Evolutionary conservation across 37 sponge, comb jelly and placozoan species (phyloP), one percentile per base, ranked within the genome.

Genomic region (Halisarca cf. caerulea): DNA sequence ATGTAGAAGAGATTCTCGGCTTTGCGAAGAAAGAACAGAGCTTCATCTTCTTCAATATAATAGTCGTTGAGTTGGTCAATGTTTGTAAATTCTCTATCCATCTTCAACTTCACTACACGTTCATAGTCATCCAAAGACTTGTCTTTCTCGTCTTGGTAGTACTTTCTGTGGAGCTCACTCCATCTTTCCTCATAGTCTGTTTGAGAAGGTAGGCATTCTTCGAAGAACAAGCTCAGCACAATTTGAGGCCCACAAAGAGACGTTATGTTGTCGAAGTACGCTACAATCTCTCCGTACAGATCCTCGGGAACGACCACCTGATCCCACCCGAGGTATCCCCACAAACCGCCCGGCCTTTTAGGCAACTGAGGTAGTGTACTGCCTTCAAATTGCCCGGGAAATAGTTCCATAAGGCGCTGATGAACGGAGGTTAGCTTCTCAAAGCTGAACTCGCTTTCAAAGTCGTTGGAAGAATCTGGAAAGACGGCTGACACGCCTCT

Each of bases 151-250:
- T 59, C 61, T 0, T 1, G 25, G 34, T 87, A 87, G 28, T 57
- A 39, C 33, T 80, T 80, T 79, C 72, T 69, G 42, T 87, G 82
- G 18, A 87, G 58, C 33, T 87, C 87, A 42, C 58, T 81, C 87
- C 87, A 87, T 54, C 53, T 35, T 36, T 87, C 87, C 81, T 87
- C 87, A 37, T 80, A 87, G 28, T 58, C 59, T 8, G 27, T 37
- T 39, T 66, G 40, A 20, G 78, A 75, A 20, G 77, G 59, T n/a
- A 71, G 28, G 0, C 30, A 36, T 0, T 80, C 73, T 11, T 68
- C 58, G 20, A 87, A 72, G 35, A 87, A 80, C 9, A 87, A 42
- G 1, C 57, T 35, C 28, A 87, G 58, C 17, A 68, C 87, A 38
- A 59, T 80, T 4, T 81, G 66, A 25, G 68, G 66, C 3, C 80